These are phyloP conservation scores for Callitettix versicolor DNA, from an alignment of 1,140 invertebrate genomes.

Conservation along the genomic window DNA sequence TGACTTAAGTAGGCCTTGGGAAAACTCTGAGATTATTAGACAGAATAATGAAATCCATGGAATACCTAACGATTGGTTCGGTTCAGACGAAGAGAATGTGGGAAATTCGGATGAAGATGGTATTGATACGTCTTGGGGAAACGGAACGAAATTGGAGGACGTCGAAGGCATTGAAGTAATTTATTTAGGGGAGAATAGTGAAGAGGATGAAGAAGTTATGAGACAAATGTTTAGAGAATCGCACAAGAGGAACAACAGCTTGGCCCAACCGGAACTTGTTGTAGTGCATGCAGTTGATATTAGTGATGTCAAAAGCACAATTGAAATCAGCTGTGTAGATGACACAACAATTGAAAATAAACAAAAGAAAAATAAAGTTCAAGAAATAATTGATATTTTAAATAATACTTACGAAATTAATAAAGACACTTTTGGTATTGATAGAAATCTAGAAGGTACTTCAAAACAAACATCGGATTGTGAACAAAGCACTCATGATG, in stretches of 20 bases:
- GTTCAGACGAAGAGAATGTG: constrained; percentile 6
- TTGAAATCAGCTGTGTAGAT: neutral
- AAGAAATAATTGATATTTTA: constrained; percentile 5
- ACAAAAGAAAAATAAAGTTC: constrained; percentile 1
- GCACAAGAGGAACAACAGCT: neutral
- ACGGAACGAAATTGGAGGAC: constrained; percentile 21
- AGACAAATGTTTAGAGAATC: neutral
- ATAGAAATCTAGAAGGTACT: too few relatives aligned
- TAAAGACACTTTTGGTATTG: constrained; percentile 1
- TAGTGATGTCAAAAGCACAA: neutral
- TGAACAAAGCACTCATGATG: too few relatives aligned
- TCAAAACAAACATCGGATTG: too few relatives aligned
- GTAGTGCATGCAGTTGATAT: neutral
- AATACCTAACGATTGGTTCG: constrained; percentile 18
- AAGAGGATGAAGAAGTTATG: neutral
- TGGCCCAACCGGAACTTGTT: neutral
- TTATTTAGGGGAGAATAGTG: neutral
- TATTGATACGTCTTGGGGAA: constrained; percentile 19
- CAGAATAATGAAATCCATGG: constrained; percentile 17
- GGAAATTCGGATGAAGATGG: constrained; percentile 18
- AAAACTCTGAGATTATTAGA: constrained; percentile 17
- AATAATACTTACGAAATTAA: constrained; percentile 9
- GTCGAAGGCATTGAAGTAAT: constrained; percentile 18
- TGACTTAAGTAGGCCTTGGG: constrained; percentile 18
- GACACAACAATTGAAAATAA: neutral